Evolutionary conservation across 2,113 vertebrate species (phyloP).

Genomic region (Canis aureus): DNA sequence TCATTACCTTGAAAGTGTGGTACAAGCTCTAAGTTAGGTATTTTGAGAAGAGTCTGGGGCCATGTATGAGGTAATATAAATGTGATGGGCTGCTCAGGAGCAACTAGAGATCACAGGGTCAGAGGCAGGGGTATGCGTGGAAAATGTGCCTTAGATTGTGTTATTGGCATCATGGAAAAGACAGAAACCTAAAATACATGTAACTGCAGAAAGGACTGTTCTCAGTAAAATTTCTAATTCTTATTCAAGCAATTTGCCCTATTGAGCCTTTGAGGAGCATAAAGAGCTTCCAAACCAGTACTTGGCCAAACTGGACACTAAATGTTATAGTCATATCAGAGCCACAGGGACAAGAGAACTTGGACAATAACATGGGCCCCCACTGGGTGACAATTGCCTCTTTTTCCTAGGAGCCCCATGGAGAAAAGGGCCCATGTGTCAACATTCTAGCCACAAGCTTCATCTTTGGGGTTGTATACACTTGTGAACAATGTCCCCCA

Average conservation of each 20-base stretch:
- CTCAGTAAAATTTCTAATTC: neutral
- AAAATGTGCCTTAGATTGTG: neutral
- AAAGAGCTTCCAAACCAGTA: neutral
- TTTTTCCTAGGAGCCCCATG: neutral
- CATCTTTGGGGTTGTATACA: neutral
- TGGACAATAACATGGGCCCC: neutral
- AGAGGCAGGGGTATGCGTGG: neutral
- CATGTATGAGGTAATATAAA: neutral
- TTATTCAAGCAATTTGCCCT: neutral
- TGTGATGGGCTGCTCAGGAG: neutral
- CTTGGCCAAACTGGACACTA: neutral
- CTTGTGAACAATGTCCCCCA: neutral
- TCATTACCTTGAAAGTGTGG: neutral
- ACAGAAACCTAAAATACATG: neutral
- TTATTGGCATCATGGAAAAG: neutral
- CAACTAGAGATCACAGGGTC: neutral
- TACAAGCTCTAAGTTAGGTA: neutral
- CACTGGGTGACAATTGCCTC: neutral
- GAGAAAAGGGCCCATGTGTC: neutral
- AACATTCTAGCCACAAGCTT: neutral
- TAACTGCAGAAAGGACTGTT: slow-evolving; percentile 7
- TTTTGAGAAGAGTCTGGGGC: neutral
- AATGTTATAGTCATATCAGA: neutral
- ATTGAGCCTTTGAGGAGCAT: neutral
- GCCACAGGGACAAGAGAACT: neutral